Base-by-base conservation (phyloP, 2,888 invertebrate genomes). In the Auanema freiburgensis region DNA sequence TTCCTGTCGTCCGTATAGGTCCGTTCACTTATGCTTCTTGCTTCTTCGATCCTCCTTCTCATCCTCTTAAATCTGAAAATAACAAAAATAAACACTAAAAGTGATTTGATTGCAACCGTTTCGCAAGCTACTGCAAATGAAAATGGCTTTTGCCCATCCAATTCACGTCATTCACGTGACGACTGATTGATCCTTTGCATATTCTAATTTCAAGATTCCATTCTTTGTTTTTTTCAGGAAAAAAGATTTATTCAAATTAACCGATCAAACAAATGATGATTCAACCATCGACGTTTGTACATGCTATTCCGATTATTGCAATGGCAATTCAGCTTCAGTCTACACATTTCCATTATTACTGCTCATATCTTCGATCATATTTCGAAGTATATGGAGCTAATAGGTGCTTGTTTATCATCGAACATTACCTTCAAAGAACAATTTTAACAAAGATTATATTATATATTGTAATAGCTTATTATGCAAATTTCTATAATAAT, bases 301-400 rank as follows among this genome's bases (percentile, higher is more conserved):
- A 5, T 81, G 81, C 65, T 81, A 81, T 66, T 74, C 78, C 12
- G 77, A 81, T 59, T 64, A 77, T 59, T 81, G 81, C 63, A 81
- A 81, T 61, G 74, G 90, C 57, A 69, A 67, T 54, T 55, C 64
- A n/a, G 59, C 63, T 16, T 53, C 71, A 33, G 50, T 41, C 43
- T 53, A 53, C 44, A 33, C 52, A 43, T 41, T 52, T 40, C 59
- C 23, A 46, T 18, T 53, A 16, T 25, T 21, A 46, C 23, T 46
- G 6, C 10, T 46, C 21, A 21, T 46, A 46, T 18, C 46, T 46
- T 46, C 21, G 33, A 8, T 33, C 33, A 33, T 33, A 33, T 33
- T 33, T 33, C 33, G 33, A 33, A 33, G 33, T 33, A 33, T 33
- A 33, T 33, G 33, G 33, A 33, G 33, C 33, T 33, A 33, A 33